phyloP scores from a whole-genome alignment of 2,113 vertebrate species.

The Neotoma lepida region DNA sequence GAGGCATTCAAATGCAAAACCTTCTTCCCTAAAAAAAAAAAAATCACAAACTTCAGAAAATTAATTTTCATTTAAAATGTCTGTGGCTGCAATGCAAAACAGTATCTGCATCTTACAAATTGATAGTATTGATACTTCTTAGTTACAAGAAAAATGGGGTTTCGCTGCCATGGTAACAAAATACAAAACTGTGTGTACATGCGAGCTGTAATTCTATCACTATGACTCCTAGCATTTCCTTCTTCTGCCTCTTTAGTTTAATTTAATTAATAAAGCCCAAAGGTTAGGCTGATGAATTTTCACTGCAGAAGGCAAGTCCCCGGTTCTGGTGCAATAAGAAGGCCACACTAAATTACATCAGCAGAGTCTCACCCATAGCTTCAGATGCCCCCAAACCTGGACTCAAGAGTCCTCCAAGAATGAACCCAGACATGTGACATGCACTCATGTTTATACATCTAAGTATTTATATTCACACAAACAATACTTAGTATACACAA shows the following conservation, averaged over 20 bases:
- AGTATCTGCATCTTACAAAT: slow-evolving; percentile 26
- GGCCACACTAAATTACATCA: background rate
- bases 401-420: background rate
- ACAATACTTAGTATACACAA: background rate
- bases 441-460: slow-evolving; percentile 7
- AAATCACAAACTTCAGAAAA: background rate
- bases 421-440: background rate
- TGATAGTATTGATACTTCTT: slow-evolving; percentile 21
- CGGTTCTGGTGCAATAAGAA: background rate
- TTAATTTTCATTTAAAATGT: slow-evolving; percentile 47
- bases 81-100: slow-evolving; percentile 1
- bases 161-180: slow-evolving; percentile 4
- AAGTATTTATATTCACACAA: background rate
- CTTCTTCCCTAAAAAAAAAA: background rate
- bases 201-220: background rate
- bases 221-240: background rate
- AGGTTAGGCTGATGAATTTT: slow-evolving; percentile 20
- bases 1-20: slow-evolving; percentile 34
- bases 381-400: background rate
- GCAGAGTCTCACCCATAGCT: background rate
- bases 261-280: slow-evolving; percentile 39
- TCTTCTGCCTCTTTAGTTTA: slow-evolving; percentile 19
- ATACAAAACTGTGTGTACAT: background rate
- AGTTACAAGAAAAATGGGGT: slow-evolving; percentile 22
- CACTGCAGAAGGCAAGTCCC: background rate